Evolutionary conservation across 2,888 invertebrate genomes (phyloP), one percentile per base, ranked within the genome.

Genomic region (Chromoteleia sp.): DNA sequence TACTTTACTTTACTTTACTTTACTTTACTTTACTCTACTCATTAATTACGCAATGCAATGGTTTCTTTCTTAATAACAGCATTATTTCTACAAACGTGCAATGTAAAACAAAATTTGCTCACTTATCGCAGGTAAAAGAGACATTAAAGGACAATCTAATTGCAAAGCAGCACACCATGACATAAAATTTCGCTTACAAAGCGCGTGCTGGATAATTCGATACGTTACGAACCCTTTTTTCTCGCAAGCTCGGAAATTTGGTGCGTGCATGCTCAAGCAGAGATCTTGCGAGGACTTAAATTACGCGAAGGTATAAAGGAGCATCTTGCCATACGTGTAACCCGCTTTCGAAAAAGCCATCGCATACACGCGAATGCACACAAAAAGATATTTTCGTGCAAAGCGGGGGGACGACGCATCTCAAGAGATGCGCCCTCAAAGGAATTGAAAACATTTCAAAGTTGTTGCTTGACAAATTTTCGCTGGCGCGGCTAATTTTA

Each of bases 361-460:
- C 43, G 14, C 39, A 7, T 36, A 52, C 48, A 74, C 25, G 36
- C 39, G 39, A 52, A 15, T 17, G 52, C 65, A 12, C 39, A 48
- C 70, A 65, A 78, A 78, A 71, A 58, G 68, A 36, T 59, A 73
- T 71, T 73, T 73, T 59, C 73, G 67, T 48, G 43, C 41, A 52
- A 68, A 63, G 54, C 52, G 21, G 54, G 65, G 30, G 52, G 45
- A 58, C 21, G 17, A 29, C 48, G n/a, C n/a, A n/a, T 48, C 56
- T 58, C 39, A 71, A 63, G 48, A 65, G 71, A 25, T 30, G 61
- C 58, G 59, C 59, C 25, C 50, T 80, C 79, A 80, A 74, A 80
- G 68, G 79, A 80, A 68, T 68, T 68, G 73, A 79, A 79, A 79
- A 79, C 67, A 79, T 79, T 73, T 79, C 79, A 74, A 68, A 79